phyloP scores from a whole-genome alignment of 2,113 vertebrate genomes.

The Tautogolabrus adspersus region DNA sequence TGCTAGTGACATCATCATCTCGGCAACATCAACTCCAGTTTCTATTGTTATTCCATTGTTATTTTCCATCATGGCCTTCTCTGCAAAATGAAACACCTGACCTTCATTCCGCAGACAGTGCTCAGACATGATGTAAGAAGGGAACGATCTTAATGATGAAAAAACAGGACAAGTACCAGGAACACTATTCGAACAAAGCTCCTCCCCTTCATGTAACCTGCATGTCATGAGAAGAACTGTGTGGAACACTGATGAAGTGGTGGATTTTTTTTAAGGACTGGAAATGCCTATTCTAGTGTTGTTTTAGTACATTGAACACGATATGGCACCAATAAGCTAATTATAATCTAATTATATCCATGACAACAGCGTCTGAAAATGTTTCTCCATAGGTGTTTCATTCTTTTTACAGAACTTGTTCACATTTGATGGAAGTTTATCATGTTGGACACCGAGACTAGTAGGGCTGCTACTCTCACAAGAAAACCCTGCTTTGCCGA shows the following conservation, averaged over 20 bases:
- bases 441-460: conserved; percentile 5
- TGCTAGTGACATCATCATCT: conserved; percentile 71
- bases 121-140: conserved; percentile 76
- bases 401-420: not conserved
- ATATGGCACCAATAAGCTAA: no score
- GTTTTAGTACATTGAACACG: not conserved
- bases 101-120: conserved; percentile 55
- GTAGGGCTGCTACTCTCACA: conserved; percentile 18
- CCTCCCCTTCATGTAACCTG: conserved; percentile 13
- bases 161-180: conserved; percentile 54
- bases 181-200: conserved; percentile 26
- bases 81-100: conserved; percentile 65
- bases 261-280: not conserved
- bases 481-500: conserved; percentile 16
- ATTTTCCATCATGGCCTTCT: conserved; percentile 72
- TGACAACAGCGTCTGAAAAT: not conserved
- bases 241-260: not conserved
- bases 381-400: not conserved
- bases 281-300: not conserved
- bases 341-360: no score
- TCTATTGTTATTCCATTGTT: conserved; percentile 71
- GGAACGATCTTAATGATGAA: conserved; percentile 66
- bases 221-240: not conserved
- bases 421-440: conserved; percentile 1
- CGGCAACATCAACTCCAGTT: conserved; percentile 40